phyloP scores from a whole-genome alignment of 2,113 vertebrate genomes.

The Regulus satrapa region DNA sequence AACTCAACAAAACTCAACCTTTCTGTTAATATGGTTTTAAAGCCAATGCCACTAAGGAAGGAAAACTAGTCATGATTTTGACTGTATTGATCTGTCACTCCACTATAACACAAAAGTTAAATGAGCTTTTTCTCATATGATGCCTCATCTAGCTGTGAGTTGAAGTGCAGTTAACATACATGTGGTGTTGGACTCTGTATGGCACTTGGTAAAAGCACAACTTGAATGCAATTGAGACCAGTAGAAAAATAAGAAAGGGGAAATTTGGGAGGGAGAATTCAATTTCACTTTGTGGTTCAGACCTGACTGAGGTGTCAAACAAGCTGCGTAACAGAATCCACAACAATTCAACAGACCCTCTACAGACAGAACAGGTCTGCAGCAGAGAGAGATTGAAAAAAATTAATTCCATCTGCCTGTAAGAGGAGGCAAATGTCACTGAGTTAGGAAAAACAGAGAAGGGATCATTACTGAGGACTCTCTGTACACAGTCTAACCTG shows the following conservation, averaged over 20 bases:
- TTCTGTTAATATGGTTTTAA: neutral
- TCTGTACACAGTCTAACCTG: rapidly evolving
- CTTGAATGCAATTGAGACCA: neutral
- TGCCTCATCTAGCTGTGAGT: neutral
- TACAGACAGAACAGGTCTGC: neutral
- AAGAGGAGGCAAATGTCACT: neutral
- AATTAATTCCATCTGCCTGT: neutral
- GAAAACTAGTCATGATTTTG: neutral
- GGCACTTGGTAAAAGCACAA: neutral
- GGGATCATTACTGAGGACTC: neutral
- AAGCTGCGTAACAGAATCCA: neutral
- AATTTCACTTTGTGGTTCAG: neutral
- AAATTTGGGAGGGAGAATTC: slow-evolving; percentile 7
- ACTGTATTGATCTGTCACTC: neutral
- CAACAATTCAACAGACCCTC: neutral
- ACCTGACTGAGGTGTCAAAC: slow-evolving; percentile 9
- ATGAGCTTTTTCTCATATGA: neutral
- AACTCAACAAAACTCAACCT: neutral
- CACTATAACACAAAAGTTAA: neutral
- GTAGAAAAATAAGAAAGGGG: neutral
- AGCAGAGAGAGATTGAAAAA: neutral
- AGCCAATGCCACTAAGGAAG: neutral
- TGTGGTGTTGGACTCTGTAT: neutral
- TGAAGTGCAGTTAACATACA: neutral
- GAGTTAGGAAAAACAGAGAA: neutral